A percentile compares a stretch with the other conserved stretches of the same genome.
phyloP scores from a whole-genome alignment of 2,797 vertebrate species.

The Podarcis siculus region DNA sequence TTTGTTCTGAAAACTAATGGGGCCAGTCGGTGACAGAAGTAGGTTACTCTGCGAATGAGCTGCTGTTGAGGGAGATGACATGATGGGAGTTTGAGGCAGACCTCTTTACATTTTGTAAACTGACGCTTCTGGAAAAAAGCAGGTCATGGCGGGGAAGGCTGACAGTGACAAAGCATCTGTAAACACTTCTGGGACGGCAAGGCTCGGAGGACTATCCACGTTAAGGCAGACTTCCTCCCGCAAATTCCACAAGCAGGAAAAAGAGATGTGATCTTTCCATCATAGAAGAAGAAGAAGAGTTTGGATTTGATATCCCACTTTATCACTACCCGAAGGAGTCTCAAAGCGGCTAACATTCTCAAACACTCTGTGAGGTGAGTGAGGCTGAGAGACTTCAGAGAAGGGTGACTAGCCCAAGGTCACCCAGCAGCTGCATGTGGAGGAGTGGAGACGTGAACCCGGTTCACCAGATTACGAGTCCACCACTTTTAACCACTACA shows the following conservation, averaged over 20 bases:
- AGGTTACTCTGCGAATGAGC: slow-evolving; percentile 44
- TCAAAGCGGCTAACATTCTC: no score
- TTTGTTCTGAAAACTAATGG: slow-evolving; percentile 28
- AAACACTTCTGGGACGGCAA: slow-evolving; percentile 76
- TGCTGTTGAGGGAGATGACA: slow-evolving; percentile 36
- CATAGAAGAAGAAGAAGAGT: no score
- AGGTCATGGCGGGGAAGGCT: slow-evolving; percentile 68
- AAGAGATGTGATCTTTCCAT: slow-evolving; percentile 62
- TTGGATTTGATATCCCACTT: no score
- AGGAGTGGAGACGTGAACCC: no score
- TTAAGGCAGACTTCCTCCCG: slow-evolving; percentile 61
- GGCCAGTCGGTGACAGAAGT: slow-evolving; percentile 46
- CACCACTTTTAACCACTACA: no score
- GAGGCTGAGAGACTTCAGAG: no score
- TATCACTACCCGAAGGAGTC: no score
- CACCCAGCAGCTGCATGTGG: no score
- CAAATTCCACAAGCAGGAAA: slow-evolving; percentile 50
- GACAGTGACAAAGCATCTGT: slow-evolving; percentile 85
- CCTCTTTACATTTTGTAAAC: slow-evolving; percentile 54
- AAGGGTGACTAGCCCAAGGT: no score
- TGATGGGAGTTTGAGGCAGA: slow-evolving; percentile 43
- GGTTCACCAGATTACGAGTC: no score
- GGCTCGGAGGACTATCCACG: slow-evolving; percentile 76
- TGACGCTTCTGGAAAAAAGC: slow-evolving; percentile 60
- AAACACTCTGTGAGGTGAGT: no score